These are phyloP conservation scores for Rhinopomastus cyanomelas DNA, from an alignment of 2,113 vertebrate species.

Conservation along the genomic window DNA sequence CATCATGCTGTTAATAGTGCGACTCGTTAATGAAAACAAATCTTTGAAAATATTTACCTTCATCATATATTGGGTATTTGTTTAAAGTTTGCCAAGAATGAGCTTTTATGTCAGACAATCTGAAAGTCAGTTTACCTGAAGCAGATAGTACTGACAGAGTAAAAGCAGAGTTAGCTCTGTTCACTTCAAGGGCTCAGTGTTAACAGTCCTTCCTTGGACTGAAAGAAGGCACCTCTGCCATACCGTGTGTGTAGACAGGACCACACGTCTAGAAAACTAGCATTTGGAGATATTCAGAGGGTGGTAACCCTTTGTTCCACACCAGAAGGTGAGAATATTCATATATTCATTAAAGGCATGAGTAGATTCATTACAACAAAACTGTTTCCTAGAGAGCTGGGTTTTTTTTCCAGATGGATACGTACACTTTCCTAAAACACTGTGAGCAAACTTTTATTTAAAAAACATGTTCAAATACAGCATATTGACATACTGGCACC, in stretches of 20 bases:
- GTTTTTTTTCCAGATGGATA: neutral
- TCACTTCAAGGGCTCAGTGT: neutral
- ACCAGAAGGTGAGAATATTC: neutral
- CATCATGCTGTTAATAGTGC: neutral
- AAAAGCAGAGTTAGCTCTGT: neutral
- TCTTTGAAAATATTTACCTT: neutral
- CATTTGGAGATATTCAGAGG: neutral
- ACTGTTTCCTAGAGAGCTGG: neutral
- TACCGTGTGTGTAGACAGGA: neutral
- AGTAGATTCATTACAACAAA: neutral
- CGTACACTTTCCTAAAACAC: neutral
- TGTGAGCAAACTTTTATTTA: neutral
- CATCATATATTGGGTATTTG: neutral
- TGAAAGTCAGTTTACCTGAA: neutral
- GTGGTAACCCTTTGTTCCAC: neutral
- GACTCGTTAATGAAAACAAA: neutral
- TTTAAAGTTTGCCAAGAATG: neutral
- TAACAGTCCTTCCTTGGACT: neutral
- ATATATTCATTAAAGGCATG: neutral
- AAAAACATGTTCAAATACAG: neutral
- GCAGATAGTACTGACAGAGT: neutral
- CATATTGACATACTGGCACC: neutral
- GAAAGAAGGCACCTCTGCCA: neutral
- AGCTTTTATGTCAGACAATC: neutral
- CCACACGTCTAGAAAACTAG: neutral